Evolutionary conservation across 2,888 invertebrate species (phyloP).

Genomic region (Coremacera marginata): DNA sequence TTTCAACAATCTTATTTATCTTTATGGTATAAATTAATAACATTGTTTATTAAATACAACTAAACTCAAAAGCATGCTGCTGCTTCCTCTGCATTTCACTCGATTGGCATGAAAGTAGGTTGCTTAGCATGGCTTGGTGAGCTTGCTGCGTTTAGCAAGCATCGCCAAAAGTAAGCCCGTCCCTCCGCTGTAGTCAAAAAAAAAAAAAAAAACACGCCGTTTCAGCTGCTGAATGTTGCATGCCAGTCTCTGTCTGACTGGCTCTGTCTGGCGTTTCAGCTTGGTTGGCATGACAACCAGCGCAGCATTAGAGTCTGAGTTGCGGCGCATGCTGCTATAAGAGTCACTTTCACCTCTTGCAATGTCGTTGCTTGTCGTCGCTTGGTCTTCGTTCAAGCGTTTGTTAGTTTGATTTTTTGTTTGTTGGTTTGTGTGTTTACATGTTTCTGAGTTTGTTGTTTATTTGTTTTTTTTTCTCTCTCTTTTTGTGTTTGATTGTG

Average conservation of each 20-base stretch:
- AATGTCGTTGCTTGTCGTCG: constrained; percentile 64
- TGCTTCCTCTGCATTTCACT: neutral
- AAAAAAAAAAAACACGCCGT: neutral
- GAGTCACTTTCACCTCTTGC: constrained; percentile 69
- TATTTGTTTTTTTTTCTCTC: constrained; percentile 11
- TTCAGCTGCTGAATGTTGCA: neutral
- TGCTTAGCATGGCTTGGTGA: neutral
- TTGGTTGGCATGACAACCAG: constrained; percentile 13
- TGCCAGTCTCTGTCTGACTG: neutral
- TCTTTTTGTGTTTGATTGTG: constrained; percentile 20
- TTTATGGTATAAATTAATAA: too few relatives aligned
- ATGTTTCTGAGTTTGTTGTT: neutral
- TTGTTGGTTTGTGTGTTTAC: neutral
- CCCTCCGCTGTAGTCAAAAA: too few relatives aligned
- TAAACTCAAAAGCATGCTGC: neutral
- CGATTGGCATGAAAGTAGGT: constrained; percentile 1
- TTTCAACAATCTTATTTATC: too few relatives aligned
- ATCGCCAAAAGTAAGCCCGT: neutral
- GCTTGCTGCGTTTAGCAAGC: neutral
- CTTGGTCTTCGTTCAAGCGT: constrained; percentile 14
- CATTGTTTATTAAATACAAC: too few relatives aligned
- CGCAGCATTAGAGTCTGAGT: neutral
- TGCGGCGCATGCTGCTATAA: neutral
- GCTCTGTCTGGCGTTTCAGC: neutral
- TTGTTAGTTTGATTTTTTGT: neutral